Conservation (phyloP, 2,888 invertebrate genomes). For the Podabrus alpinus region DNA sequence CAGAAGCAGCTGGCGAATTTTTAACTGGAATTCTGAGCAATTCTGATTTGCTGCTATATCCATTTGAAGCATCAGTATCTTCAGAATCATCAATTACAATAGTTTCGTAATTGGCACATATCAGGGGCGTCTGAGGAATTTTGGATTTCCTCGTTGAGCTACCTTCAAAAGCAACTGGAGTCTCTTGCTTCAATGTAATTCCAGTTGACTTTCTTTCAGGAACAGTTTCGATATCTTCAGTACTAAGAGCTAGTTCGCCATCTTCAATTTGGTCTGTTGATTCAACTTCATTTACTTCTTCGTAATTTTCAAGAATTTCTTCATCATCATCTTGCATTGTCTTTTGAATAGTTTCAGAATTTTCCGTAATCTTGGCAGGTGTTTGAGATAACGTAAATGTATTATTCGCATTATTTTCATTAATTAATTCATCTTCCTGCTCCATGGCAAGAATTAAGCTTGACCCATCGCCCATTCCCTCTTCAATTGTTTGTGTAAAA, state of each 20-base stretch:
- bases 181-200: neutral
- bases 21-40: too few relatives aligned
- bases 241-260: neutral
- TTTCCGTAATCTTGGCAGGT: neutral
- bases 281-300: neutral
- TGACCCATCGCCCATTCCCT: neutral
- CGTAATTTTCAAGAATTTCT: neutral
- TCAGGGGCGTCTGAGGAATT: neutral
- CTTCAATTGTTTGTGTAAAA: neutral
- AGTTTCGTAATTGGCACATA: neutral
- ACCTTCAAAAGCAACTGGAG: neutral
- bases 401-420: neutral
- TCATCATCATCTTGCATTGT: neutral
- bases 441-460: neutral
- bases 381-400: neutral
- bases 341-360: neutral
- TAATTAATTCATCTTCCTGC: neutral
- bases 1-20: too few relatives aligned
- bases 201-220: neutral
- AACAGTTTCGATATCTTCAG: neutral
- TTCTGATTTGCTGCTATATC: too few relatives aligned
- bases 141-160: neutral
- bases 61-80: too few relatives aligned
- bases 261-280: neutral
- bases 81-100: too few relatives aligned